These are phyloP conservation scores for Pristis pectinata DNA, from an alignment of 2,797 vertebrate genomes.

Conservation along the genomic window DNA sequence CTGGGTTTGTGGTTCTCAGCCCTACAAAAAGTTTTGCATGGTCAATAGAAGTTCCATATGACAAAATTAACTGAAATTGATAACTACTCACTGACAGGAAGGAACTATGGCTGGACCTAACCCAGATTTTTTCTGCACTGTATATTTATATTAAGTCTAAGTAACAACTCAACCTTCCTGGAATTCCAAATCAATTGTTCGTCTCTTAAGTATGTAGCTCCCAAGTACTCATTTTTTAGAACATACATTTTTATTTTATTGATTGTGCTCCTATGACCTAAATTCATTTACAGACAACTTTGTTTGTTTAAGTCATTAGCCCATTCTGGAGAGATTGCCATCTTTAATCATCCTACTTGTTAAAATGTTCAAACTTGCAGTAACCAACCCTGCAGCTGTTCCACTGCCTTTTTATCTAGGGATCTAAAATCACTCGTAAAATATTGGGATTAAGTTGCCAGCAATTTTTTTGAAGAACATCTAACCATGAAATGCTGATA, in stretches of 20 bases:
- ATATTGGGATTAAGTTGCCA: neutral
- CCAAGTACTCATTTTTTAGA: too few relatives aligned
- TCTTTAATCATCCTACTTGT: constrained; percentile 5
- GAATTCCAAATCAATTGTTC: neutral
- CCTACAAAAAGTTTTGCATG: too few relatives aligned
- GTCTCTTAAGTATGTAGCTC: neutral
- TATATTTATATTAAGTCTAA: neutral
- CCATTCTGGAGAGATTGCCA: neutral
- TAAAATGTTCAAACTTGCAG: neutral
- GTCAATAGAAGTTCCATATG: neutral
- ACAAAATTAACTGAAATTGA: neutral
- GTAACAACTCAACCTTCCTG: neutral
- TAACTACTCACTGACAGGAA: neutral
- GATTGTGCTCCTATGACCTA: neutral
- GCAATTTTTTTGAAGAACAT: constrained; percentile 12
- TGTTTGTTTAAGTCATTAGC: neutral
- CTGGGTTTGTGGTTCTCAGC: neutral
- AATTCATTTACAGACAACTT: neutral
- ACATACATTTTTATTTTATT: neutral
- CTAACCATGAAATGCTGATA: neutral
- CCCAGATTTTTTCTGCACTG: neutral
- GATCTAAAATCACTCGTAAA: neutral
- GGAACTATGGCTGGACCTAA: neutral
- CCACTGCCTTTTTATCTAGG: neutral
- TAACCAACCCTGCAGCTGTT: neutral